Evolutionary conservation across 2,797 vertebrate genomes (phyloP), one percentile per base, ranked within the genome.

Genomic region (Clarias pachynema): DNA sequence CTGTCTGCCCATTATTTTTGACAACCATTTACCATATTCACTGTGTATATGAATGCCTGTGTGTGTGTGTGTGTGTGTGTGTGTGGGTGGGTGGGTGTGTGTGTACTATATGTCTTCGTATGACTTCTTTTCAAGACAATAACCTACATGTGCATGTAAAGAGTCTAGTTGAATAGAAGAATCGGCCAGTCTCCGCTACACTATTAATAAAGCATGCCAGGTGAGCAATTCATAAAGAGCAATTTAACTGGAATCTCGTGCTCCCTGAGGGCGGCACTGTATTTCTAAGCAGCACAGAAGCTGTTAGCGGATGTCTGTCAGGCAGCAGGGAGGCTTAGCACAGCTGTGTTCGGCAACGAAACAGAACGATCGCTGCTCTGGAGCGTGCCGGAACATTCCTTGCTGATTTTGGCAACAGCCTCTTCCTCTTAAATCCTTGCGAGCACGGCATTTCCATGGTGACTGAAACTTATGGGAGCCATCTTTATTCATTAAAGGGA

Each of bases 401-500:
- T 84, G 84, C 84, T 65, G 87, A 87, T 89, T 87, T 74, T 84
- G 81, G 80, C 86, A 73, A 81, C 84, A 63, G 86, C 59, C 77
- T 84, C 89, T 87, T 87, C 82, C 81, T 85, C 86, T 84, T 86
- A 88, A 90, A 87, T 88, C 87, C 85, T 85, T 84, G 73, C 3
- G 83, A 89, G 83, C 75, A 44, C 70, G 16, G 57, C 72, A 85
- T 90, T 88, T 90, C 89, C 87, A 90, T 89, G 89, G 89, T 80
- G 87, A 91, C 85, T 10, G 44, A 84, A 90, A 86, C 72, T 87
- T 88, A 84, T 82, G 37, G 63, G 86, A 85, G 81, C 86, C 84
- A 87, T 90, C 87, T 90, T 91, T 91, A 91, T 90, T 89, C 89
- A 88, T 89, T 86, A 84, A 75, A 72, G 73, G 26, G 63, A 56